Conservation (phyloP, 2,797 vertebrate genomes). For the Brotula barbata region DNA sequence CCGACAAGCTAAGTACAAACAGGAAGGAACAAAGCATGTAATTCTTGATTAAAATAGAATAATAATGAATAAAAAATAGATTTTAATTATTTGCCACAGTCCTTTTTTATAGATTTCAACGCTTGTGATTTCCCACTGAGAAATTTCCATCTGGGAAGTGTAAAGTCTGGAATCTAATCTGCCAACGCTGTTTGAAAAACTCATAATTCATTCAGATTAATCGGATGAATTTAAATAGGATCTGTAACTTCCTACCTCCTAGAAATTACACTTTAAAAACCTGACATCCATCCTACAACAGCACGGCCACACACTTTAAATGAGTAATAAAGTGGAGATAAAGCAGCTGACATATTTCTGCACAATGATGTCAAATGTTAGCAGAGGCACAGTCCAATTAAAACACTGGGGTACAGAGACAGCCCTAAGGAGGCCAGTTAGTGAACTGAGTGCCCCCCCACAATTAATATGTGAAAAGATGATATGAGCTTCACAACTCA, state of each 20-base stretch:
- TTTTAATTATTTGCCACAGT: too few relatives aligned
- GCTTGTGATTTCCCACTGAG: too few relatives aligned
- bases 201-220: too few relatives aligned
- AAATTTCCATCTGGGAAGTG: too few relatives aligned
- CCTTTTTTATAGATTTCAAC: too few relatives aligned
- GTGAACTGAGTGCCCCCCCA: constrained; percentile 59
- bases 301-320: constrained; percentile 49
- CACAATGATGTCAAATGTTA: constrained; percentile 58
- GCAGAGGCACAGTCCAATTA: constrained; percentile 68
- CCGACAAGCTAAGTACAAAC: too few relatives aligned
- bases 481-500: constrained; percentile 46
- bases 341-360: constrained; percentile 56
- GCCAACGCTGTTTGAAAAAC: too few relatives aligned
- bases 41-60: too few relatives aligned
- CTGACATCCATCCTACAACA: constrained; percentile 37
- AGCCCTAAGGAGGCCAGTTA: constrained; percentile 58
- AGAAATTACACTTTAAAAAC: constrained; percentile 34
- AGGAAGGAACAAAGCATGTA: too few relatives aligned
- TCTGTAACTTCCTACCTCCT: constrained; percentile 28
- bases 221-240: too few relatives aligned
- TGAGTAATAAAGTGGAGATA: constrained; percentile 59
- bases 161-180: too few relatives aligned
- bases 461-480: constrained; percentile 64
- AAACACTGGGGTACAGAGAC: constrained; percentile 47
- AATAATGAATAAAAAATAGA: too few relatives aligned